Base-by-base conservation (phyloP, 2,888 invertebrate species). In the Alsophila aescularia region DNA sequence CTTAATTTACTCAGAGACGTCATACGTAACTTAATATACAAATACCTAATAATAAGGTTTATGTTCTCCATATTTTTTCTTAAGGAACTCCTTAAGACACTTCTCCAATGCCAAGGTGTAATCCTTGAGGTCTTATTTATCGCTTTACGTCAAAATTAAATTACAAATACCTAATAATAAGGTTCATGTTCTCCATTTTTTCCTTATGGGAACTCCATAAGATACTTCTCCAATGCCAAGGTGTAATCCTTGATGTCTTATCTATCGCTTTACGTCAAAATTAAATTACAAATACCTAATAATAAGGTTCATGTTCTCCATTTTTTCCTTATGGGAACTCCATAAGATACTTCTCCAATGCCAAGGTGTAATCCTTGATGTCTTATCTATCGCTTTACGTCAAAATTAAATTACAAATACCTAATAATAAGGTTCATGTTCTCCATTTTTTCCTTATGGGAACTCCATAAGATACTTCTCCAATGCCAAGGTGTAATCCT, bases 101-200 rank as follows among this genome's bases (percentile, higher is more conserved):
- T 94, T 93, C 76, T 99, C 99, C 67, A 99, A 88, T 0, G 96
- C 96, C 45, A 93, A 92, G 44, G 94, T 94, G 80, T 97, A 98
- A 59, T 94, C 94, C 50, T 94, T 94, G 50, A 99, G 87, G 82
- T 99, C 98, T 92, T 87, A 55, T 94, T 93, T 2, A 95, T 91
- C 32, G 94, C 87, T 64, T 95, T 94, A 24, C n/a, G n/a, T n/a
- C n/a, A n/a, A 31, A 9, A 31, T 7, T 29, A 12, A 15, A 34
- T 32, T 18, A 35, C 21, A 50, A 45, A 42, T 51, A 96, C 74
- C 95, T 94, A 67, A 99, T 96, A 48, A 96, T 95, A 59, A 94
- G 94, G 85, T 99, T 99, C 34, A 99, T 97, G 72, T 96, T 96
- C 40, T 94, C 93, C 98, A 99, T 99, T 81, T 98, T n/a, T 96